A percentile compares a stretch with the other conserved stretches of the same genome.
phyloP scores from a whole-genome alignment of 2,888 invertebrate species.

The Ormyrus labotus region DNA sequence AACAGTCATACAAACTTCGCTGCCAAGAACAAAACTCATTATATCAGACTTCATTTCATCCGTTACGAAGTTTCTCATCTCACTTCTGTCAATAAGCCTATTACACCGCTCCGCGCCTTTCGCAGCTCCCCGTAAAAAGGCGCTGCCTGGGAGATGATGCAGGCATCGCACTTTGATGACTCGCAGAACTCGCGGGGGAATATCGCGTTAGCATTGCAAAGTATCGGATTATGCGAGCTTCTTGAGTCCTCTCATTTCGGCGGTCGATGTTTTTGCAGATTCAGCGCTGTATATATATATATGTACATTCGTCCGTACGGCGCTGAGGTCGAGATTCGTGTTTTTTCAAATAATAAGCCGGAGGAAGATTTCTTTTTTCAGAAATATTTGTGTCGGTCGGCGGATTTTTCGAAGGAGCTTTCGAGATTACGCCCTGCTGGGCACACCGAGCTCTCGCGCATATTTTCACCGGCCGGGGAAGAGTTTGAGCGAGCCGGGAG shows the following conservation, averaged over 20 bases:
- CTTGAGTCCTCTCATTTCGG: constrained; percentile 58
- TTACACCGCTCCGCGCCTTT: too few species aligned
- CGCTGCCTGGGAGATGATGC: too few species aligned
- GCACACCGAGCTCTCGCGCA: neutral
- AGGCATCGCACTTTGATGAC: constrained; percentile 35
- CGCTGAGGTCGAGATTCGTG: constrained; percentile 8
- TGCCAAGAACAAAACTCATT: too few species aligned
- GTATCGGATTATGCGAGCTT: constrained; percentile 62
- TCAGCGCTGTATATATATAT: constrained; percentile 37
- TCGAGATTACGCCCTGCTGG: constrained; percentile 11
- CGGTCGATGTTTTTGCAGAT: constrained; percentile 47
- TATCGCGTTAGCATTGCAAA: constrained; percentile 61
- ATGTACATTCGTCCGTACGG: constrained; percentile 12
- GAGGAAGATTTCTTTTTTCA: neutral
- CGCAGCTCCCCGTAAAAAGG: too few species aligned
- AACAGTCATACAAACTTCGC: too few species aligned
- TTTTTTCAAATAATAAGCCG: constrained; percentile 42
- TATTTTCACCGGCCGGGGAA: neutral
- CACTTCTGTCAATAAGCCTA: neutral
- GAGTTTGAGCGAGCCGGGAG: neutral
- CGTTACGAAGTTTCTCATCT: too few species aligned
- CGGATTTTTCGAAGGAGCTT: constrained; percentile 42
- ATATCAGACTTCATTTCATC: too few species aligned
- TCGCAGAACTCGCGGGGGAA: constrained; percentile 36
- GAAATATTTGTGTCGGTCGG: constrained; percentile 26